Evolutionary conservation across 35 echinoderm and acorn worm species (phyloP), one percentile per base, ranked within the genome.

Genomic region (Apostichopus californicus): DNA sequence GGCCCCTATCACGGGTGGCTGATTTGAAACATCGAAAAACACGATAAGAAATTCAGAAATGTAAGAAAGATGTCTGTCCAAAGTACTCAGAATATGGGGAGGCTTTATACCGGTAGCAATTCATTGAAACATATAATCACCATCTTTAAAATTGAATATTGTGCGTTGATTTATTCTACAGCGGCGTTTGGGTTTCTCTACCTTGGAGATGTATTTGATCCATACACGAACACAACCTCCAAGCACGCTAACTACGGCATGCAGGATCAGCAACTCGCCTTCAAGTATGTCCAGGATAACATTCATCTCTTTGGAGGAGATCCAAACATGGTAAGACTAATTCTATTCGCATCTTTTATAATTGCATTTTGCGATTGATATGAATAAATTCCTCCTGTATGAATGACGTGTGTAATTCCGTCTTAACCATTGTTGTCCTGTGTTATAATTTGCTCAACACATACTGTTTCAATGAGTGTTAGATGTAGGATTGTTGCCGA

Each of bases 281-380:
- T 94, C 5, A 55, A 84, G 28, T 94, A 72, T 52, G 57, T 94
- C 14, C 58, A 94, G 58, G 93, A 94, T 57, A 94, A 94, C 55
- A 94, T 94, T 17, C 78, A 73, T 59, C 46, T 54, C 52, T 94
- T 94, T 26, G 93, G 93, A 54, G 93, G 93, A 10, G 88, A 94
- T 53, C 80, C 93, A 10, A 78, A 90, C n/a, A 66, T 20, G 88
- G 93, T 94, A 86, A 56, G 78, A 8, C 65, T 18, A 21, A n/a
- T 75, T 75, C 6, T 9, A 61, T 61, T 61, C 12, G 58, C 12
- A 46, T 61, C 12, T 61, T 61, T 9, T 61, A 9, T 12, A 61
- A 12, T 9, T 61, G 58, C 12, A 61, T 8, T 61, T 61, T 61
- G 12, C 12, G 58, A 46, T 46, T 46, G 34, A 4, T 46, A 61